Percentiles rank a stretch among this genome's conserved stretches.
These are phyloP conservation scores for Scaptomyza hsui DNA, from an alignment of 1,140 invertebrate species.

Conservation along the genomic window DNA sequence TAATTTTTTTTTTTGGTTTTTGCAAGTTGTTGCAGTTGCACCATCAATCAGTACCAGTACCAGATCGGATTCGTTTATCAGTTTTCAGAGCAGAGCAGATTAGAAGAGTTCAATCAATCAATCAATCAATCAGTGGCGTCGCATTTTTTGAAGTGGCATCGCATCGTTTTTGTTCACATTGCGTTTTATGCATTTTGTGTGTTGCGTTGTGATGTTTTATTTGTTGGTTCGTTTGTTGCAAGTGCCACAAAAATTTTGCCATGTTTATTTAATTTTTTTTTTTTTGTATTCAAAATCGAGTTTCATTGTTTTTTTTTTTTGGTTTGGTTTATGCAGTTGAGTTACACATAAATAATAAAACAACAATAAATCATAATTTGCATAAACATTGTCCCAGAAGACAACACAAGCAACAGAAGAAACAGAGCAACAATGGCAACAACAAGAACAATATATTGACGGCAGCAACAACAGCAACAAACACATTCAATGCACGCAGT, in stretches of 20 bases:
- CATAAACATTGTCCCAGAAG: conserved; percentile 49
- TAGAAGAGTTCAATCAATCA: conserved; percentile 70
- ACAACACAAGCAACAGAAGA: conserved; percentile 44
- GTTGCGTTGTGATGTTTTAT: conserved; percentile 34
- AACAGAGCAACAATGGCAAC: conserved; percentile 28
- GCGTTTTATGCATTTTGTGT: conserved; percentile 56
- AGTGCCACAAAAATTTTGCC: conserved; percentile 35
- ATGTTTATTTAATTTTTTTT: conserved; percentile 15
- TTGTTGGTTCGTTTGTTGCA: conserved; percentile 35
- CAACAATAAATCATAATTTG: conserved; percentile 42
- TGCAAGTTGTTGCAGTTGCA: conserved; percentile 61
- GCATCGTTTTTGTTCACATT: conserved; percentile 56
- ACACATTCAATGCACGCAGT: conserved; percentile 44
- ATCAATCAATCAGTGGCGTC: conserved; percentile 75
- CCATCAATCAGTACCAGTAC: conserved; percentile 80
- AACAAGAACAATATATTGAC: conserved; percentile 37
- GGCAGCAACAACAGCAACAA: conserved; percentile 51
- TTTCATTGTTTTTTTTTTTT: conserved; percentile 13
- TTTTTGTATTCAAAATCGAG: conserved; percentile 6
- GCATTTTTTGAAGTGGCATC: conserved; percentile 59
- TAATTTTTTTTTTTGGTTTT: conserved; percentile 23
- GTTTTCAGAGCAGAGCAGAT: conserved; percentile 80
- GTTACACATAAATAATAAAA: conserved; percentile 35
- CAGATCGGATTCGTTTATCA: conserved; percentile 78
- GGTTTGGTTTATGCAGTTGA: conserved; percentile 31